Evolutionary conservation across 2,113 vertebrate genomes (phyloP).

Genomic region (Tachuris rubrigastra): DNA sequence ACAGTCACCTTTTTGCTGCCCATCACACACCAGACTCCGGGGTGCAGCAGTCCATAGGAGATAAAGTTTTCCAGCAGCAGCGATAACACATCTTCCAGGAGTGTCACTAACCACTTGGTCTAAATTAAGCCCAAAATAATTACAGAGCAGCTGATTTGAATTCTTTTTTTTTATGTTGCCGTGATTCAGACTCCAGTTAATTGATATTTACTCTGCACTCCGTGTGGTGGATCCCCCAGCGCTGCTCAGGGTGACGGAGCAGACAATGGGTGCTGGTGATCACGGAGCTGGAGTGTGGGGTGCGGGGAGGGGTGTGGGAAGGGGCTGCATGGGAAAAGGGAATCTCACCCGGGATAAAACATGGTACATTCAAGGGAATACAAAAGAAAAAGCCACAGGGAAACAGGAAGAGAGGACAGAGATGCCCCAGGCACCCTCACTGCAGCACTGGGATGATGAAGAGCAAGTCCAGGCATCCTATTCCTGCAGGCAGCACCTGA

Average conservation of each 20-base stretch:
- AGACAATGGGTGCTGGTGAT: not conserved
- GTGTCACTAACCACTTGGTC: not conserved
- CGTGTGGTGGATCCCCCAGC: not conserved
- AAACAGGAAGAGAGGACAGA: not conserved
- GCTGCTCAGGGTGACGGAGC: not conserved
- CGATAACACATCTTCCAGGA: not conserved
- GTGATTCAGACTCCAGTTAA: conserved; percentile 25
- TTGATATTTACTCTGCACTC: not conserved
- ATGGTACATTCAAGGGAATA: not conserved
- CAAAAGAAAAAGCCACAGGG: not conserved
- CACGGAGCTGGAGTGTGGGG: not conserved
- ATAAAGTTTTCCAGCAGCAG: not conserved
- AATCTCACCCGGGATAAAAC: not conserved
- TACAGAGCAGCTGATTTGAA: not conserved
- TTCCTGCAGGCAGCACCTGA: not conserved
- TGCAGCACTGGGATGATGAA: rapidly evolving
- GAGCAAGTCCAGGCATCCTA: rapidly evolving
- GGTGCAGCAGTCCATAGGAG: not conserved
- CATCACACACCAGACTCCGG: not conserved
- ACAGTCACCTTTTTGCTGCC: not conserved
- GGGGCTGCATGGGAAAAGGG: rapidly evolving
- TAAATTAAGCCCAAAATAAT: conserved; percentile 37
- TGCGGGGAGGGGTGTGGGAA: not conserved
- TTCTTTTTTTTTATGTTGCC: not conserved
- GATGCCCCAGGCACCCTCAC: not conserved